These are phyloP conservation scores for Oxyruncus cristatus DNA, from an alignment of 2,113 vertebrate genomes.

Conservation along the genomic window DNA sequence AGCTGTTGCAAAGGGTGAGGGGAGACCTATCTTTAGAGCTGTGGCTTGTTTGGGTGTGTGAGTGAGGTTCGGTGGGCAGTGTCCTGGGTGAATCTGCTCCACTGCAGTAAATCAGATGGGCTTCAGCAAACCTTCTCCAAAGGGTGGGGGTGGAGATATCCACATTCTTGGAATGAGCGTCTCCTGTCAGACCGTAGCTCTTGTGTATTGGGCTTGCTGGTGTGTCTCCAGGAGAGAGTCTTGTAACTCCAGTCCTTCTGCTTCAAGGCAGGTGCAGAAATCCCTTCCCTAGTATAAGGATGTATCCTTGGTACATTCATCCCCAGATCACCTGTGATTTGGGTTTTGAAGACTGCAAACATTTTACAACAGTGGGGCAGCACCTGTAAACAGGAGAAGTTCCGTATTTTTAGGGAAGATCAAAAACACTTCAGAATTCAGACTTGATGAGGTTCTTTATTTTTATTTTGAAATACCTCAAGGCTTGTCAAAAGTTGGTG, in stretches of 20 bases:
- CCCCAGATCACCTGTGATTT: not conserved
- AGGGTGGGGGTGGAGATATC: not conserved
- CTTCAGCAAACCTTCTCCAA: not conserved
- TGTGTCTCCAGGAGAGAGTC: not conserved
- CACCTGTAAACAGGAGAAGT: not conserved
- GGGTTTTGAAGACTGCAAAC: not conserved
- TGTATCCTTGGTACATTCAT: accelerated
- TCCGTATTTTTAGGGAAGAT: not conserved
- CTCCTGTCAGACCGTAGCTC: accelerated
- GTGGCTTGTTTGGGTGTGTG: not conserved
- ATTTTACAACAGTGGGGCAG: not conserved
- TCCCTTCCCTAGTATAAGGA: not conserved
- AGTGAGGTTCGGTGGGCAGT: not conserved
- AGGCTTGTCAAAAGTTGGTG: not conserved
- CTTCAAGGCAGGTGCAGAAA: not conserved
- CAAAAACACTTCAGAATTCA: not conserved
- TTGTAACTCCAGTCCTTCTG: not conserved
- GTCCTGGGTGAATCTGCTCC: not conserved
- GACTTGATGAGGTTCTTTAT: not conserved
- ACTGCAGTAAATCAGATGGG: not conserved
- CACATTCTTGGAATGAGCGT: too few species aligned
- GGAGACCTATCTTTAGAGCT: not conserved
- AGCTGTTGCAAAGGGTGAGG: not conserved
- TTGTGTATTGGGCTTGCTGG: not conserved
- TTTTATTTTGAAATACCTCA: not conserved